Conservation (phyloP, 2,888 invertebrate species). For the Sthenelais limicola region DNA sequence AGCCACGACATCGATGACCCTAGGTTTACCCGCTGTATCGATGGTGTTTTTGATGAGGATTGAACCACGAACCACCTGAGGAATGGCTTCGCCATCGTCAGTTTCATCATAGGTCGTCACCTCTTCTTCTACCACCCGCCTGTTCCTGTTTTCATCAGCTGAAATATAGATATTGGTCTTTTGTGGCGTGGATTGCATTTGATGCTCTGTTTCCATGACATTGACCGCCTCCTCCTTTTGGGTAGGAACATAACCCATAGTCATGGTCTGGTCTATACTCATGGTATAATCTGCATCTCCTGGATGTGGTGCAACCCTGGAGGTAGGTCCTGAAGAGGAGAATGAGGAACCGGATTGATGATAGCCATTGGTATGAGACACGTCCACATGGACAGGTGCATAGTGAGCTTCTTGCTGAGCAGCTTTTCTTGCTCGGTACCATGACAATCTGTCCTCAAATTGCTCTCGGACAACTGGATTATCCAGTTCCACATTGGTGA, state of each 20-base stretch:
- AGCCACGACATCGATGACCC: conserved; percentile 50
- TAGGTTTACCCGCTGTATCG: conserved; percentile 49
- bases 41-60: conserved; percentile 54
- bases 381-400: background rate
- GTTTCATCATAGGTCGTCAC: conserved; percentile 40
- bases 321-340: background rate
- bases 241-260: conserved; percentile 50
- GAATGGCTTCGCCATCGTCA: conserved; percentile 41
- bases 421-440: conserved; percentile 16
- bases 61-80: conserved; percentile 51
- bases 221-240: background rate
- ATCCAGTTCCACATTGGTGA: conserved; percentile 23
- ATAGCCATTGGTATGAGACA: background rate
- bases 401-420: background rate
- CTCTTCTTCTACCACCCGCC: conserved; percentile 17
- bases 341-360: background rate
- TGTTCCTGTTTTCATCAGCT: background rate
- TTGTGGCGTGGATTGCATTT: too few species aligned
- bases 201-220: background rate
- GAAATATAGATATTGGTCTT: too few species aligned
- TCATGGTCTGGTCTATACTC: conserved; percentile 53
- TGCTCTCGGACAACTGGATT: background rate
- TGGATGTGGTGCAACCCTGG: background rate
- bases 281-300: conserved; percentile 45
- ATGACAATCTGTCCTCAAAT: conserved; percentile 18